Conservation (phyloP, 2,797 vertebrate genomes). For the Calcarius lapponicus region DNA sequence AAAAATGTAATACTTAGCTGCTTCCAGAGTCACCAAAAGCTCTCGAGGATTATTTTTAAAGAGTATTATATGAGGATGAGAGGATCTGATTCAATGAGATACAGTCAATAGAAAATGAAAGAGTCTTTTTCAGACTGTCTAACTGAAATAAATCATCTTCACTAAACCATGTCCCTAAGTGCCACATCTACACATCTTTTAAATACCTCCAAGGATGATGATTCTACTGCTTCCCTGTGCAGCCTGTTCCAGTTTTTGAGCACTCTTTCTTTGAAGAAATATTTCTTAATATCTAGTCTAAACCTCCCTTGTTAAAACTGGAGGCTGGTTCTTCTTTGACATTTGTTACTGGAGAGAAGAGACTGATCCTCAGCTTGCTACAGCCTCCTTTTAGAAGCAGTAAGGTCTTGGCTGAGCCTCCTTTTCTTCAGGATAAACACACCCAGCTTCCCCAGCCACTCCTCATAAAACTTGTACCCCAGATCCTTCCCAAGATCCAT, state of each 20-base stretch:
- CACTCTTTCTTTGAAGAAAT: not conserved
- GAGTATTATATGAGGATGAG: not conserved
- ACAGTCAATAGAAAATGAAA: not conserved
- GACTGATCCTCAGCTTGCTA: not conserved
- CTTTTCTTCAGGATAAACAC: not conserved
- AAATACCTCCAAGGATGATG: not conserved
- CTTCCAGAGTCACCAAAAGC: not conserved
- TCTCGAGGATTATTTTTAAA: not conserved
- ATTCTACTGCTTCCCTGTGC: not conserved
- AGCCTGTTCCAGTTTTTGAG: not conserved
- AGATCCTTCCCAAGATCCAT: accelerated
- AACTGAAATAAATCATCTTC: not conserved
- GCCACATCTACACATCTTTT: not conserved
- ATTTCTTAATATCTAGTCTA: not conserved
- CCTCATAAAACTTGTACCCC: not conserved
- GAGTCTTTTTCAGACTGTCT: not conserved
- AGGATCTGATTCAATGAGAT: not conserved
- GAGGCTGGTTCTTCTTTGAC: not conserved
- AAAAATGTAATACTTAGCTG: not conserved
- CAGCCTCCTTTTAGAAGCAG: not conserved
- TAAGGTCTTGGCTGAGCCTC: not conserved
- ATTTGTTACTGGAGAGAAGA: not conserved
- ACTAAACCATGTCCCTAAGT: not conserved
- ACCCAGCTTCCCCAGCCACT: accelerated
- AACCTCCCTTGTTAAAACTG: not conserved